These are phyloP conservation scores for Nannoperca australis DNA, from an alignment of 2,797 vertebrate species.

Conservation along the genomic window DNA sequence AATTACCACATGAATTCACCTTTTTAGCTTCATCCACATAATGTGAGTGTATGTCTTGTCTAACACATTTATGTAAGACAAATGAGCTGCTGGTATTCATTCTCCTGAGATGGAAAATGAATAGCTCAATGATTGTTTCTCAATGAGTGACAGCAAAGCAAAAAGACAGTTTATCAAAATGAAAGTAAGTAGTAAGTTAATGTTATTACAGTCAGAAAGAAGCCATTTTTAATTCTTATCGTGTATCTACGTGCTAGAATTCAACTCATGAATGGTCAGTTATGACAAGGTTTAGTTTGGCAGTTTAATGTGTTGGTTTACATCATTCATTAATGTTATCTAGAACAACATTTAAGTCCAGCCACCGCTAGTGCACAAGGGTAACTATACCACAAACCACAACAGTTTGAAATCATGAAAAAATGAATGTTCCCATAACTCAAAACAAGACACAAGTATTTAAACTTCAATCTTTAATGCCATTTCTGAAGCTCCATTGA, in stretches of 20 bases:
- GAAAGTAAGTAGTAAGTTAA: background rate
- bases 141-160: background rate
- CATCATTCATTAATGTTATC: no score
- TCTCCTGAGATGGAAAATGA: background rate
- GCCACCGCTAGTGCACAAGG: no score
- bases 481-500: background rate
- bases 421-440: no score
- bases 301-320: background rate
- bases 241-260: background rate
- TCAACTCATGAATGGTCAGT: background rate
- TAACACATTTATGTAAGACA: background rate
- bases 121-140: background rate
- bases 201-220: background rate
- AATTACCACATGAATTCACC: background rate
- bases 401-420: no score
- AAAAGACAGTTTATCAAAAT: background rate
- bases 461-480: background rate
- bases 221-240: background rate
- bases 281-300: background rate
- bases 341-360: no score
- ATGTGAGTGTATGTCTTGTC: background rate
- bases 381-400: background rate
- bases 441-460: no score
- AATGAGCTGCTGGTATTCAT: background rate
- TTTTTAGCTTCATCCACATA: background rate